Base-by-base conservation (phyloP, 2,888 invertebrate genomes). In the Margaritifera margaritifera region DNA sequence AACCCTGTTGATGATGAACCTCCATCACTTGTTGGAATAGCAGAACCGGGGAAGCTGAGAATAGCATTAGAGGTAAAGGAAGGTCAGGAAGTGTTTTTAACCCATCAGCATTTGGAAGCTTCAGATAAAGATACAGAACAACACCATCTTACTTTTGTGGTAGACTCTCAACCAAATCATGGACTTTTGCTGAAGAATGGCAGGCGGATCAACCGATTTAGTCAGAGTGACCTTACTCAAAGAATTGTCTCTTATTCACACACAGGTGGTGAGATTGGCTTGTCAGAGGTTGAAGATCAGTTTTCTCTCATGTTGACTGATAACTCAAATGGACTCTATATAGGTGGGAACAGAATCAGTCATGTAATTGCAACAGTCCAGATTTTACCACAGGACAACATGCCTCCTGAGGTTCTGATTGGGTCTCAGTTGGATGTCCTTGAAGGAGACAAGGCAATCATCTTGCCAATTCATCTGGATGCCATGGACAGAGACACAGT, bases 381-480 rank as follows among this genome's bases (percentile, higher is more conserved):
- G 6, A 83, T 90, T 52, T 52, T 80, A 20, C 89, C 90, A 18
- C 82, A 86, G 4, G 87, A 90, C 77, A 88, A 86, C 71, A 77
- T 82, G 54, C 63, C 85, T 6, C 90, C 90, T 6, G 73, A 73
- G 22, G 84, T 89, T 4, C 77, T 77, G 4, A 64, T 87, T 22
- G 82, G 80, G 18, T 71, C 74, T 8, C 72, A 73, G 4, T 81
- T 87, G 56, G 79, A 76, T 51, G 89, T 89, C 19, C 58, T 74
- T 25, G 90, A 90, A 82, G 87, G 86, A 24, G 77, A 81, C 27
- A 86, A 85, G 64, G 78, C 78, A 19, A 67, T 83, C n/a, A 78
- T 89, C 54, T 74, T 86, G 8, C 74, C 82, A 1, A 64, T 72
- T 15, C 80, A 88, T 75, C 64, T 89, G 18, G 82, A 85, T 69